Evolutionary conservation across 37 sponge, comb jelly and placozoan species (phyloP), one percentile per base, ranked within the genome.

Genomic region (Ianthella basta): DNA sequence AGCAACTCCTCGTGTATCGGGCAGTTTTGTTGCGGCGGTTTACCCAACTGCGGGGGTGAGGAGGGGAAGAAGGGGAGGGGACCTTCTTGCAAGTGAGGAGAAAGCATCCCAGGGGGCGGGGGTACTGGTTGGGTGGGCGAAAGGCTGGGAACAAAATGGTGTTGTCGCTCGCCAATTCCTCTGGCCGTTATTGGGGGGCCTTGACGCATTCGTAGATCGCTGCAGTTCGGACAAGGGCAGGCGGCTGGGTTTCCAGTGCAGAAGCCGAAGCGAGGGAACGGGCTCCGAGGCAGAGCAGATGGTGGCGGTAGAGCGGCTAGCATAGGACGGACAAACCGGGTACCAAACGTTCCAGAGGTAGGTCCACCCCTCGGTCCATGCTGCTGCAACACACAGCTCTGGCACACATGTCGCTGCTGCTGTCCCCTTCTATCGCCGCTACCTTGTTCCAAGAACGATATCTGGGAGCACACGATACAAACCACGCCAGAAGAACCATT

Each of bases 1-100:
- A 69, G 65, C 50, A 89, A 81, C 12, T 83, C 73, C 13, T 37
- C 44, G 59, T 92, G 93, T 1, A 70, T 56, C 5, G 13, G 60
- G 24, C 82, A 82, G 5, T 35, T 40, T 63, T 75, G 78, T 15
- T n/a, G 29, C 24, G 64, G 10, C 27, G 64, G 24, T 6, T 61
- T 61, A 4, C 25, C 53, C 38, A 75, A 12, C 2, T 75, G 23
- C 20, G 78, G 25, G 4, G 78, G 78, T 2, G 23, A 36, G 37
- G 54, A 50, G 0, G 78, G 78, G 54, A 75, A 50, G 50, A 44
- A 44, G 50, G 50, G 50, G 50, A 44, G 50, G 50, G 50, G 50
- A 44, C 50, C 50, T 44, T 44, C 50, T 8, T 44, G 50, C 8
- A 44, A 44, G 50, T 44, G 50, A 44, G 50, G 50, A 44, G 50